Percentiles rank a stretch among this genome's conserved stretches.
These are phyloP conservation scores for Pristionchus arcanus DNA, from an alignment of 2,888 invertebrate genomes.

Conservation along the genomic window DNA sequence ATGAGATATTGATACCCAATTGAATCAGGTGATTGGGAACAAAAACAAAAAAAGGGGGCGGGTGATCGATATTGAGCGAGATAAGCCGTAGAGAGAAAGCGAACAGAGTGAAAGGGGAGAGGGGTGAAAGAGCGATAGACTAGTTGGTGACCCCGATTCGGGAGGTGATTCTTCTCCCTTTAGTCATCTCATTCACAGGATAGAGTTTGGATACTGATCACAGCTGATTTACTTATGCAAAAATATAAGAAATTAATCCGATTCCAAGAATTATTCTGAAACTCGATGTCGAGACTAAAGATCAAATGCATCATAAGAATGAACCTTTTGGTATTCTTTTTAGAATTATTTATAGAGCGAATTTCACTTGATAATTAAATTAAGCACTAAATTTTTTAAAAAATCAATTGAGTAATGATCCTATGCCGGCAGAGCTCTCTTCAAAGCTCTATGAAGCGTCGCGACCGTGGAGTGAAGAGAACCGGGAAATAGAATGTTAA, in stretches of 20 bases:
- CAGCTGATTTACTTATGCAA: neutral
- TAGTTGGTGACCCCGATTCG: slow-evolving; percentile 53
- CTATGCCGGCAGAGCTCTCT: no score
- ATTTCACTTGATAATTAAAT: no score
- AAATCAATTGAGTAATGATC: no score
- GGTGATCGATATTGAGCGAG: slow-evolving; percentile 51
- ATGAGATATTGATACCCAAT: neutral
- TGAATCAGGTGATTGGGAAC: slow-evolving; percentile 34
- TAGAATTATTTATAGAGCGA: no score
- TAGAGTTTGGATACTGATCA: neutral
- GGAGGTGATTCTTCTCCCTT: neutral
- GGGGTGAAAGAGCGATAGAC: slow-evolving; percentile 51
- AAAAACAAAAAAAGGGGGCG: neutral
- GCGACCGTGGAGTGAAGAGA: neutral
- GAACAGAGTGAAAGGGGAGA: slow-evolving; percentile 50
- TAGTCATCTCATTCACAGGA: slow-evolving; percentile 30
- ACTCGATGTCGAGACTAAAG: neutral
- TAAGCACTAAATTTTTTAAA: no score
- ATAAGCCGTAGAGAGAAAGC: slow-evolving; percentile 48
- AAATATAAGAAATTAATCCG: neutral
- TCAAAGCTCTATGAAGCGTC: no score
- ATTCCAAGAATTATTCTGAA: neutral
- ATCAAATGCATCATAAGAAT: no score
- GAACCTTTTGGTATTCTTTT: no score
- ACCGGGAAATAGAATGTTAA: neutral